Evolutionary conservation across 2,113 vertebrate genomes (phyloP).

Genomic region (Rousettus leschenaultii): DNA sequence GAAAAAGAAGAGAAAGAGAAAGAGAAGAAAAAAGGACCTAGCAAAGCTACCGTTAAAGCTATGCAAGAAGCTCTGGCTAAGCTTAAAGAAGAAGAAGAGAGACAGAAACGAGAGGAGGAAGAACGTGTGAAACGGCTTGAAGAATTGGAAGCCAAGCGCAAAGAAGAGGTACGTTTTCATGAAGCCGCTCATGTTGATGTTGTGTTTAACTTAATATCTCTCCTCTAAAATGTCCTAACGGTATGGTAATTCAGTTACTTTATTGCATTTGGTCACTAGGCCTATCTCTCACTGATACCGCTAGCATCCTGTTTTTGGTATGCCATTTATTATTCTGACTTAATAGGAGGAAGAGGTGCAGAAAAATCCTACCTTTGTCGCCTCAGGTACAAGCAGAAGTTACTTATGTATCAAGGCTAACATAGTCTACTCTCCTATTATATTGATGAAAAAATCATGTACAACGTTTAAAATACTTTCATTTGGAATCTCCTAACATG

Average conservation of each 20-base stretch:
- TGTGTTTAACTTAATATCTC: background rate
- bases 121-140: conserved; percentile 89
- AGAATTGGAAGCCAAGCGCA: conserved; percentile 92
- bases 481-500: background rate
- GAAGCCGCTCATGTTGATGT: background rate
- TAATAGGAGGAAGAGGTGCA: background rate
- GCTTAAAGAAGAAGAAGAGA: conserved; percentile 97
- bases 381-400: background rate
- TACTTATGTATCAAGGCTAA: background rate
- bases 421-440: background rate
- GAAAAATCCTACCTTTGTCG: background rate
- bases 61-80: conserved; percentile 97
- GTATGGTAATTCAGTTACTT: background rate
- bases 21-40: conserved; percentile 97
- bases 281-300: too few species aligned
- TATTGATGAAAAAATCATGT: background rate
- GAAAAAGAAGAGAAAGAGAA: conserved; percentile 92
- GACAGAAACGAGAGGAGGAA: conserved; percentile 92
- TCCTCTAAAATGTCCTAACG: background rate
- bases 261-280: background rate
- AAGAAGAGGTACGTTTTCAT: conserved; percentile 88
- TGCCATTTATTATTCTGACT: background rate
- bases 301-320: too few species aligned
- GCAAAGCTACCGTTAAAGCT: conserved; percentile 96
- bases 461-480: conserved; percentile 4